phyloP scores from a whole-genome alignment of 2,797 vertebrate genomes.

The Xyrichtys novacula region DNA sequence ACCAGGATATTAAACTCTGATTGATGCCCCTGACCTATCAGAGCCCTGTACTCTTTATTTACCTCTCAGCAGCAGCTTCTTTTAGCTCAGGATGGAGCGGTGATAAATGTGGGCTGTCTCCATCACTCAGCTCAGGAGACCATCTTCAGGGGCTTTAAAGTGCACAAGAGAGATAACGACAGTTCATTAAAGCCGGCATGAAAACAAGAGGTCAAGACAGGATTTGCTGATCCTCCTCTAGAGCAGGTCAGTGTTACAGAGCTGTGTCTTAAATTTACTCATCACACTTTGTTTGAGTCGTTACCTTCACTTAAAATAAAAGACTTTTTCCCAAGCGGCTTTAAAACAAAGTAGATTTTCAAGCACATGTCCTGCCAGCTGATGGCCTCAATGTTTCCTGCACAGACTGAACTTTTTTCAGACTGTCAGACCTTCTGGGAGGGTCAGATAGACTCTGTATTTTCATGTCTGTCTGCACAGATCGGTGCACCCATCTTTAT shows the following conservation, averaged over 20 bases:
- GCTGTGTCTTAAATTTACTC: too few relatives aligned
- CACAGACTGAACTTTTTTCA: not conserved
- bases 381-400: not conserved
- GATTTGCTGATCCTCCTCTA: not conserved
- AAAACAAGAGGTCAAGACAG: conserved; percentile 3
- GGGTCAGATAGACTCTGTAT: conserved; percentile 5
- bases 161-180: conserved; percentile 5
- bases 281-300: too few relatives aligned
- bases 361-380: not conserved
- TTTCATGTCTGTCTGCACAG: not conserved
- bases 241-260: not conserved
- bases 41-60: conserved; percentile 43
- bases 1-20: conserved; percentile 69
- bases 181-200: conserved; percentile 12
- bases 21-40: conserved; percentile 64
- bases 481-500: conserved; percentile 29
- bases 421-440: not conserved
- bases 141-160: conserved; percentile 13
- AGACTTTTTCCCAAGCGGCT: not conserved
- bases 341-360: not conserved
- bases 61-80: not conserved
- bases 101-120: conserved; percentile 46
- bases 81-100: conserved; percentile 9
- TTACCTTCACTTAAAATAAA: not conserved
- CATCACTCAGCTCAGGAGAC: conserved; percentile 33